Conservation (phyloP, 2,797 vertebrate species). For the Atherinosoma microstoma region DNA sequence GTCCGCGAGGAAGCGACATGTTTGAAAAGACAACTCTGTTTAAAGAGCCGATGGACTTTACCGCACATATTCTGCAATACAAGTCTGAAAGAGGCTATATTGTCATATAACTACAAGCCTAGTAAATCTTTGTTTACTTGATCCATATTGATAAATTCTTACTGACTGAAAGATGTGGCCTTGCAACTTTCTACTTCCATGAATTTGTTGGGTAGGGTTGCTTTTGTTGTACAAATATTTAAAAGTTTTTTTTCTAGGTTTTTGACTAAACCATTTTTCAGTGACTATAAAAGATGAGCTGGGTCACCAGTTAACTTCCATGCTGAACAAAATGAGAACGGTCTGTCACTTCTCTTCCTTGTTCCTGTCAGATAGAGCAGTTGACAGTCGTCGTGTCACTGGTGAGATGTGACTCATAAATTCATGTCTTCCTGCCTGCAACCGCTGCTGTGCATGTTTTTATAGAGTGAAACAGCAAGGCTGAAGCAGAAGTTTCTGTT, state of each 20-base stretch:
- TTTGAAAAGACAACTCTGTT: too few species aligned
- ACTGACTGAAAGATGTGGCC: too few species aligned
- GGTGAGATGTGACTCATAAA: background rate
- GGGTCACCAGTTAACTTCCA: background rate
- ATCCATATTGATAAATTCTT: too few species aligned
- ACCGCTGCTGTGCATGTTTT: conserved; percentile 14
- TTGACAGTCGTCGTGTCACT: conserved; percentile 3
- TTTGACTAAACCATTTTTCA: too few species aligned
- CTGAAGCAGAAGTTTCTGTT: conserved; percentile 19
- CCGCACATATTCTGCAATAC: too few species aligned
- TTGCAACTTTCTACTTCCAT: background rate
- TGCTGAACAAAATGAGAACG: background rate
- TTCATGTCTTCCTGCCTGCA: conserved; percentile 14
- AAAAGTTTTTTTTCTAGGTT: too few species aligned
- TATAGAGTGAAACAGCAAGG: background rate
- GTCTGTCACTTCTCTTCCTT: background rate
- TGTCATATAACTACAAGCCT: background rate
- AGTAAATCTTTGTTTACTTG: background rate
- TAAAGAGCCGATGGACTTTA: too few species aligned
- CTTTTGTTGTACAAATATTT: background rate
- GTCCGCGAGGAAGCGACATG: too few species aligned
- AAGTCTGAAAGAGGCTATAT: too few species aligned
- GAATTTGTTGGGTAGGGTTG: background rate
- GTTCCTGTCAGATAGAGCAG: conserved; percentile 15
- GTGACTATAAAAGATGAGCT: background rate